Conservation (phyloP, 2,113 vertebrate species). For the Atherinomorus stipes region DNA sequence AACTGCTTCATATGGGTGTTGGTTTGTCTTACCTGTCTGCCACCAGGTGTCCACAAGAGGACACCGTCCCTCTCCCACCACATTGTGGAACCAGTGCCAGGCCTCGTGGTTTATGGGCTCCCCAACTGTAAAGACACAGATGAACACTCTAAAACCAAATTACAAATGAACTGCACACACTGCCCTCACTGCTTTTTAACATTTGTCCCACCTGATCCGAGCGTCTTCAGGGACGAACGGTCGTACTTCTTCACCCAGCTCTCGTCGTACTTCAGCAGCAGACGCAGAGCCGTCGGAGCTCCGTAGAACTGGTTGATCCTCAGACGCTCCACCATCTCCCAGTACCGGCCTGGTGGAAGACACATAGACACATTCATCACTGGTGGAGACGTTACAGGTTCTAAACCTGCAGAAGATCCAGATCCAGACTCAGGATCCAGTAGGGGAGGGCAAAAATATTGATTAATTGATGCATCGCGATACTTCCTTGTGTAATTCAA, state of each 20-base stretch:
- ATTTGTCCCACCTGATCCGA: slow-evolving; percentile 89
- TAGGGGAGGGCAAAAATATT: too few relatives aligned
- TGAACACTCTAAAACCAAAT: background rate
- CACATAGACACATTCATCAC: background rate
- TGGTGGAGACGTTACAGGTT: too few relatives aligned
- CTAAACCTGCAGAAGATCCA: background rate
- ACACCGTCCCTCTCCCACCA: slow-evolving; percentile 90
- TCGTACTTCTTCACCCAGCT: slow-evolving; percentile 93
- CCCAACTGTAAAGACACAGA: slow-evolving; percentile 83
- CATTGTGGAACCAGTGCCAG: slow-evolving; percentile 92
- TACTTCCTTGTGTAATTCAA: too few relatives aligned
- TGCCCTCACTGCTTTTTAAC: too few relatives aligned
- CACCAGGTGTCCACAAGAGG: slow-evolving; percentile 95
- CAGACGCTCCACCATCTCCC: slow-evolving; percentile 91
- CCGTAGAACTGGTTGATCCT: slow-evolving; percentile 93
- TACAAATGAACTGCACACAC: too few relatives aligned
- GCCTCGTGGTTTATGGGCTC: slow-evolving; percentile 94
- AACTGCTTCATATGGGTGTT: background rate
- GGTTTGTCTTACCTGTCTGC: slow-evolving; percentile 89
- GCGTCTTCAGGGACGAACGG: slow-evolving; percentile 89
- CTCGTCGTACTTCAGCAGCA: slow-evolving; percentile 89
- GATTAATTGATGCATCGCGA: too few relatives aligned
- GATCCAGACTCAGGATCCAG: too few relatives aligned
- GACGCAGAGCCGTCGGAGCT: slow-evolving; percentile 89
- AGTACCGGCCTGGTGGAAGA: slow-evolving; percentile 88